Percentiles rank a stretch among this genome's conserved stretches.
phyloP scores from a whole-genome alignment of 1,140 invertebrate genomes.

The Coptotermes formosanus region DNA sequence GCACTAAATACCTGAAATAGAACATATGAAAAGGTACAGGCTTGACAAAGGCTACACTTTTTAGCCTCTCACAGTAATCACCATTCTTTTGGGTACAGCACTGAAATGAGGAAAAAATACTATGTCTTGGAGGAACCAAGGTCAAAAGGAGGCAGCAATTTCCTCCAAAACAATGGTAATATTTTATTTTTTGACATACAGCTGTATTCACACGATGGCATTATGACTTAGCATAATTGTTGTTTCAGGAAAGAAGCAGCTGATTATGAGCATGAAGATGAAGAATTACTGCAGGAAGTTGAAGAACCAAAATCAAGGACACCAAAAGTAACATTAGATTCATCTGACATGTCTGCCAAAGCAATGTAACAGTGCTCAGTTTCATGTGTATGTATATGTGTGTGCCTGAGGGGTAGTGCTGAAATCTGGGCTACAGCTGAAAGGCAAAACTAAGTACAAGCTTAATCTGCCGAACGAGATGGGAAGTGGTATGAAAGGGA shows the following conservation, averaged over 20 bases:
- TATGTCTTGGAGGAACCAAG: too few species aligned
- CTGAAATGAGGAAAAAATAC: background rate
- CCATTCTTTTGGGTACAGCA: background rate
- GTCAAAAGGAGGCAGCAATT: too few species aligned
- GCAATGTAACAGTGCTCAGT: slow-evolving; percentile 21
- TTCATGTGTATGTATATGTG: background rate
- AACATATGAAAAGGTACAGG: background rate
- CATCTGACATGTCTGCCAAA: slow-evolving; percentile 17
- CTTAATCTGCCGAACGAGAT: background rate
- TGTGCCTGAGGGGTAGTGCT: background rate
- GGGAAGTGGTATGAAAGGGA: background rate
- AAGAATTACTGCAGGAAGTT: slow-evolving; percentile 2
- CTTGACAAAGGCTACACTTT: background rate
- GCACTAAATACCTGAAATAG: background rate
- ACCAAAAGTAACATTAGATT: slow-evolving; percentile 23
- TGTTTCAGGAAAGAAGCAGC: background rate
- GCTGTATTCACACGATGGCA: too few species aligned
- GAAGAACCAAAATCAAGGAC: background rate
- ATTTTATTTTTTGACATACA: too few species aligned
- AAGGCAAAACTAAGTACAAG: background rate
- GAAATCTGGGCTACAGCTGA: too few species aligned
- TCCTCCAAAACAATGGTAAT: too few species aligned
- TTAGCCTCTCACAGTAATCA: background rate
- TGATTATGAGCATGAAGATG: background rate
- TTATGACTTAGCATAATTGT: background rate